phyloP scores from a whole-genome alignment of 2,113 vertebrate species.

The Cottus gobio region DNA sequence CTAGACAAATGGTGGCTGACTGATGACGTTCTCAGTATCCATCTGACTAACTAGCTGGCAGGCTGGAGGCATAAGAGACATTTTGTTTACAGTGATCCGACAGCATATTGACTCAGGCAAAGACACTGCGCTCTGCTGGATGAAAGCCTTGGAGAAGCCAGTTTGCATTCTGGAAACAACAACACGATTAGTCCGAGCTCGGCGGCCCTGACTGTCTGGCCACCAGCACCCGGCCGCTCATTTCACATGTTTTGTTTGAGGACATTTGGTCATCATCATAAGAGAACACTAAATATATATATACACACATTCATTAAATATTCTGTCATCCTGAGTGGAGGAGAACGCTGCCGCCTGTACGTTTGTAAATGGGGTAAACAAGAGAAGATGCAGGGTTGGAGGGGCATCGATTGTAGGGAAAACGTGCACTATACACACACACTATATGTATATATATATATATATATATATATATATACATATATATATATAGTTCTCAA shows the following conservation, averaged over 20 bases:
- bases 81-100: slow-evolving; percentile 54
- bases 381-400: neutral
- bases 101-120: slow-evolving; percentile 49
- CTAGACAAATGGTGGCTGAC: neutral
- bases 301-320: neutral
- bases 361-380: slow-evolving; percentile 34
- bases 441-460: no score
- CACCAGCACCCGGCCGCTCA: slow-evolving; percentile 17
- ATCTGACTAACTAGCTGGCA: slow-evolving; percentile 55
- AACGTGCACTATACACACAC: no score
- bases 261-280: slow-evolving; percentile 37
- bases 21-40: slow-evolving; percentile 22
- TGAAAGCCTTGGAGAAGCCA: slow-evolving; percentile 57
- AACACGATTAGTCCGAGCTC: slow-evolving; percentile 59
- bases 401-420: neutral
- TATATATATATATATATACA: no score
- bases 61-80: slow-evolving; percentile 36
- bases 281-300: slow-evolving; percentile 3
- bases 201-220: neutral
- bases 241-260: slow-evolving; percentile 45
- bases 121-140: slow-evolving; percentile 44
- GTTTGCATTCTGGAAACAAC: slow-evolving; percentile 56
- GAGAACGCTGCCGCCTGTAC: slow-evolving; percentile 11
- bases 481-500: no score
- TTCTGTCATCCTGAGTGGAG: slow-evolving; percentile 22